These are phyloP conservation scores for Aphrocallistes beatrix DNA, from an alignment of 37 sponge, comb jelly and placozoan species.

Conservation along the genomic window DNA sequence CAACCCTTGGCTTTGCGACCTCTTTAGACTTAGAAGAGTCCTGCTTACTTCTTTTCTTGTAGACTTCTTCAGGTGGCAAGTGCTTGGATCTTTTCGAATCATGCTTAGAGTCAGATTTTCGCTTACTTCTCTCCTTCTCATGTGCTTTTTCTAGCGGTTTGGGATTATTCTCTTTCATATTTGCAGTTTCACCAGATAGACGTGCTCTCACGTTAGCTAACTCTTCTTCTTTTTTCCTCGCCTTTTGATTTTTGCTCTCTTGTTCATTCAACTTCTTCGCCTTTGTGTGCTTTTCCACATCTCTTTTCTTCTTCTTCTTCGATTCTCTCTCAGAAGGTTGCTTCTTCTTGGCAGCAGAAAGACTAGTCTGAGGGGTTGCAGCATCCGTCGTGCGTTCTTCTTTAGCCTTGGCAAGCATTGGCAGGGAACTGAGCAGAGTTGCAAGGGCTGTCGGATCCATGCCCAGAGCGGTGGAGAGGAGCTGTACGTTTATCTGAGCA, in stretches of 20 bases:
- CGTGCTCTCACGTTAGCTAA: not conserved
- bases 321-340: not conserved
- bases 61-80: not conserved
- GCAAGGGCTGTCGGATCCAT: not conserved
- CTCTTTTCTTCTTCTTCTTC: not conserved
- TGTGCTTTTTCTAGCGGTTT: too few relatives aligned
- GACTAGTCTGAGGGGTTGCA: not conserved
- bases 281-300: not conserved
- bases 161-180: not conserved
- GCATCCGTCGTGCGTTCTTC: not conserved
- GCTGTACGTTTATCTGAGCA: not conserved
- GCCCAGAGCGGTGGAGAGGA: constrained; percentile 1
- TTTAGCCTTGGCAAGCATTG: not conserved
- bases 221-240: not conserved
- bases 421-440: not conserved
- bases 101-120: not conserved
- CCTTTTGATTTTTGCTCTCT: not conserved
- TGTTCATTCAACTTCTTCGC: not conserved
- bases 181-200: not conserved
- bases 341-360: not conserved
- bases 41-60: not conserved
- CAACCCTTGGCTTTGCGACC: not conserved
- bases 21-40: not conserved
- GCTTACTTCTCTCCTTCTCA: not conserved
- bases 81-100: not conserved